These are phyloP conservation scores for Pica pica DNA, from an alignment of 2,113 vertebrate genomes.

Conservation along the genomic window DNA sequence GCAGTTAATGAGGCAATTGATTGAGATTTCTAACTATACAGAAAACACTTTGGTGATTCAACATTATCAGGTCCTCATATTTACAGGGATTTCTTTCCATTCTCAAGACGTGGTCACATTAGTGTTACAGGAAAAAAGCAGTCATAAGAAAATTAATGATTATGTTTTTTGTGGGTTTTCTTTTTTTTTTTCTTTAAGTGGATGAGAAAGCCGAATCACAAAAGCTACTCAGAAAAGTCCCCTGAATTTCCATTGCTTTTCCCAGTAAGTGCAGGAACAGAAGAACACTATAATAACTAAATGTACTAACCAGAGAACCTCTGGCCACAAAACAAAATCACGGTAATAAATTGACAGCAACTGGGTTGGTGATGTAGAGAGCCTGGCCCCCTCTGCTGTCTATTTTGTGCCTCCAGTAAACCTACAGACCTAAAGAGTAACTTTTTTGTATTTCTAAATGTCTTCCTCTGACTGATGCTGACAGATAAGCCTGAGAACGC, in stretches of 20 bases:
- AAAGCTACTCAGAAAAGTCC: not conserved
- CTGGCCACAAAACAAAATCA: conserved; percentile 11
- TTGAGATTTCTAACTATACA: not conserved
- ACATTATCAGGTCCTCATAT: not conserved
- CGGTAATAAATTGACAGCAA: conserved; percentile 36
- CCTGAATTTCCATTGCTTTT: not conserved
- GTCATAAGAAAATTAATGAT: not conserved
- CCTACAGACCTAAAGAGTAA: not conserved
- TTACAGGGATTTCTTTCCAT: not conserved
- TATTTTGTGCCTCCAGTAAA: conserved; percentile 32
- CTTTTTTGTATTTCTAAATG: not conserved
- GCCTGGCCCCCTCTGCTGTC: conserved; percentile 69
- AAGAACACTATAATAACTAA: not conserved
- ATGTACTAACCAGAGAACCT: conserved; percentile 6
- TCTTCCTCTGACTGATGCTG: not conserved
- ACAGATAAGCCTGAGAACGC: not conserved
- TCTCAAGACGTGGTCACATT: not conserved
- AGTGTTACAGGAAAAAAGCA: not conserved
- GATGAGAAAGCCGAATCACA: not conserved
- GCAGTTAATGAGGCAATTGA: not conserved
- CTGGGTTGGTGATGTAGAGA: conserved; percentile 39
- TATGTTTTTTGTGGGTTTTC: not conserved
- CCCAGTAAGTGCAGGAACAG: not conserved
- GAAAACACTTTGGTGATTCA: not conserved
- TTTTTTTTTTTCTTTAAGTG: not conserved